These are phyloP conservation scores for Eristalis arbustorum DNA, from an alignment of 2,888 invertebrate genomes.

Conservation along the genomic window DNA sequence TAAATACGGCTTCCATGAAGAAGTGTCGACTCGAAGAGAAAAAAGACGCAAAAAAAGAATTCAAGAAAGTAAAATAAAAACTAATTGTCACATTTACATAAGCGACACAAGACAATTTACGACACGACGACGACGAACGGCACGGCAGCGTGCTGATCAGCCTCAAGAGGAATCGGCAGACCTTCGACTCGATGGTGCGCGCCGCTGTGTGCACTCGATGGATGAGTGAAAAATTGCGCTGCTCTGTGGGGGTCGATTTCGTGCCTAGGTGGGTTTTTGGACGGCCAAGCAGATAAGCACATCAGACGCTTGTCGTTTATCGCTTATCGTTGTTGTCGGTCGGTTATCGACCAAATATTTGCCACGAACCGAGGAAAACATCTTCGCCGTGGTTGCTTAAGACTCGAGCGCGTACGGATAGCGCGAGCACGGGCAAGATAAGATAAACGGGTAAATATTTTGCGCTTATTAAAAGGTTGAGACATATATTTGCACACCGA, in stretches of 20 bases:
- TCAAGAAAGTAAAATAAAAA: slow-evolving; percentile 4
- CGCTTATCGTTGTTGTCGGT: slow-evolving; percentile 38
- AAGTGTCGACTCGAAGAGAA: slow-evolving; percentile 9
- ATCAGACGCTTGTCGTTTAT: not conserved
- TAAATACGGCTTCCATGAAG: slow-evolving; percentile 41
- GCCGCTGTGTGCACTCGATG: not conserved
- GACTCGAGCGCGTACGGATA: not conserved
- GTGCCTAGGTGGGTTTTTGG: slow-evolving; percentile 5
- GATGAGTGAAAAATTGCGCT: slow-evolving; percentile 11
- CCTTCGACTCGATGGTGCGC: slow-evolving; percentile 51
- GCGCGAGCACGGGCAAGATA: slow-evolving; percentile 11
- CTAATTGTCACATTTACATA: slow-evolving; percentile 61
- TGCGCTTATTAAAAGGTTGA: slow-evolving; percentile 25
- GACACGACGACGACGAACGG: not conserved
- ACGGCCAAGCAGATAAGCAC: slow-evolving; percentile 24
- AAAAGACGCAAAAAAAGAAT: not conserved
- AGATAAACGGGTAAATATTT: slow-evolving; percentile 50
- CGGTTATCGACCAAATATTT: slow-evolving; percentile 34
- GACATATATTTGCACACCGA: not conserved
- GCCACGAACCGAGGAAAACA: slow-evolving; percentile 8
- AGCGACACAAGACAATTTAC: slow-evolving; percentile 16
- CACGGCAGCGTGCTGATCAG: slow-evolving; percentile 2
- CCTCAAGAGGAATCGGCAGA: not conserved
- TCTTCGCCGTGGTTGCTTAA: slow-evolving; percentile 18
- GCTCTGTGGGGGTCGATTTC: slow-evolving; percentile 10